phyloP scores from a whole-genome alignment of 1,140 invertebrate species.

The Pectinophora gossypiella region DNA sequence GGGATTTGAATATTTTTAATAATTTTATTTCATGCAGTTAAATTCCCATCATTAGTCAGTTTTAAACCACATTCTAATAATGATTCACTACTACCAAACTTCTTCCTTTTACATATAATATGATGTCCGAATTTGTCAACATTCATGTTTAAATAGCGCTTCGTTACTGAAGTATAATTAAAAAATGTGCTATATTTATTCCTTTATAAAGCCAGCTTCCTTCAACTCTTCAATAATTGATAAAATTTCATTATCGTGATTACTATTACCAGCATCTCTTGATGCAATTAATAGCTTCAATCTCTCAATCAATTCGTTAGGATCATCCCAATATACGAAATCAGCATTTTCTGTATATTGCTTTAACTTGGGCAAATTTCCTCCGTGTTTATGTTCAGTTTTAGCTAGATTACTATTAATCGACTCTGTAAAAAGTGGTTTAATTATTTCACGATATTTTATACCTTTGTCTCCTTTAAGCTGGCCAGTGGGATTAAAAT shows the following conservation, averaged over 20 bases:
- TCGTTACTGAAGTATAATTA: background rate
- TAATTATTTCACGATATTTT: constrained; percentile 2
- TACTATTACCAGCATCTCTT: constrained; percentile 36
- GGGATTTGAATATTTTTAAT: constrained; percentile 9
- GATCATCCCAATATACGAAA: constrained; percentile 37
- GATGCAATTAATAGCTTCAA: constrained; percentile 40
- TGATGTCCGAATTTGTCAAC: constrained; percentile 22
- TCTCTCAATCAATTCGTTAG: constrained; percentile 40
- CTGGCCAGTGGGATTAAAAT: background rate
- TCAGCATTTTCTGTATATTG: constrained; percentile 14
- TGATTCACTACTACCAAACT: no score
- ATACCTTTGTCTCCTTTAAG: background rate
- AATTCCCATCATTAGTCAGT: no score
- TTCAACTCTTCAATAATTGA: constrained; percentile 43
- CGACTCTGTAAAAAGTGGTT: constrained; percentile 5
- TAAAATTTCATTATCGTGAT: constrained; percentile 46
- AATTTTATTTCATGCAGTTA: constrained; percentile 1
- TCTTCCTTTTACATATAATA: constrained; percentile 5
- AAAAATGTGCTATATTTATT: background rate
- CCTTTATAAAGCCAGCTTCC: constrained; percentile 3
- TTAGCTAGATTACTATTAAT: background rate
- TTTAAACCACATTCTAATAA: no score
- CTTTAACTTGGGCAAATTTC: constrained; percentile 27
- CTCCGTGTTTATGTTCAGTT: background rate
- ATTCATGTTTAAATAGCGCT: constrained; percentile 5